Base-by-base conservation (phyloP, 2,888 invertebrate genomes). In the Corbicula japonica region DNA sequence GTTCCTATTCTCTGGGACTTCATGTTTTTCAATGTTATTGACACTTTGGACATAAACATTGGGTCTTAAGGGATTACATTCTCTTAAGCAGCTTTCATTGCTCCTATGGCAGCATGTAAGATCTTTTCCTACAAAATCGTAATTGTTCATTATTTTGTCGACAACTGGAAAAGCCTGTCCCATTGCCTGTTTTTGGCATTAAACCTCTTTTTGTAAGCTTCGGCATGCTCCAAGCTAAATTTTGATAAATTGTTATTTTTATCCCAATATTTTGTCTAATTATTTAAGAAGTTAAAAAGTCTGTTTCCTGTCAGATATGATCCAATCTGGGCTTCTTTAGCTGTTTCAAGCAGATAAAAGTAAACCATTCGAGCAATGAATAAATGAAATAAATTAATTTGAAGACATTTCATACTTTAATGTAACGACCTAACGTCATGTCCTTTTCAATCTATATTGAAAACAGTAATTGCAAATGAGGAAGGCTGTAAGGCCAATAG, bases 1-100 rank as follows among this genome's bases (percentile, higher is more conserved):
- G 28, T 38, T 30, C 21, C 54, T 5, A 41, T 72, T 72, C 71
- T 58, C 75, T 56, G 66, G 61, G 65, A 52, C 69, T 61, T 75
- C 65, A 56, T 74, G 63, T 41, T 70, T 71, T 50, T 50, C 54
- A 15, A 68, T 72, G 72, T 23, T 82, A 77, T 82, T 78, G 81
- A 82, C 81, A 71, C 65, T 78, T 56, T 63, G 54, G 69, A 66
- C 79, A 60, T 83, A 80, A 78, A 83, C 83, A 80, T 66, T 48
- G 62, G 63, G 65, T 65, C 72, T 72, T 75, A 78, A 48, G 65
- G 83, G 83, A 83, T 83, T 83, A 83, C 70, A 68, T 30, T 44
- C 41, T 62, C n/a, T 30, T 83, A 83, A 83, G 83, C 83, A 66
- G 80, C 63, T 80, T 83, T 80, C 71, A 76, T 83, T 80, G 77